Percentiles rank a stretch among this genome's conserved stretches.
Conservation (phyloP, 2,113 vertebrate species). For the Cyphomyrus plagiostoma region DNA sequence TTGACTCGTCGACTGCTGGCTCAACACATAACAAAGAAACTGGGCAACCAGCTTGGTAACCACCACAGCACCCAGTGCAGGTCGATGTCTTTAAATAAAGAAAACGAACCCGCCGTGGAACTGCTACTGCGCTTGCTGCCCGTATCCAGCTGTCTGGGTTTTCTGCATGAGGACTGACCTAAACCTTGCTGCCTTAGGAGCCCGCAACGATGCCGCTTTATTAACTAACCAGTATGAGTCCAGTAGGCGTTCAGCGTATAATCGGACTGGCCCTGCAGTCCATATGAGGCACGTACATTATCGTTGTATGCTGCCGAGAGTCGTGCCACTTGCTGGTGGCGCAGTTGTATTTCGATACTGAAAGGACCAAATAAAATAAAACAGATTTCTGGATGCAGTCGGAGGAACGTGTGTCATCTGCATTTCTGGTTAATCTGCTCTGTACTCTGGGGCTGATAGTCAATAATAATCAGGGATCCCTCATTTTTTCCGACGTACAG, state of each 20-base stretch:
- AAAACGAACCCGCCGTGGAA: background rate
- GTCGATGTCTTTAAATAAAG: background rate
- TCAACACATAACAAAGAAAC: constrained; percentile 7
- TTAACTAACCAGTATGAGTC: background rate
- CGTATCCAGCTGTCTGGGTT: background rate
- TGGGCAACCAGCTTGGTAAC: background rate
- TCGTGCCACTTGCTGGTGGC: background rate
- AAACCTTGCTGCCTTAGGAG: background rate
- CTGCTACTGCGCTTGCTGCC: background rate
- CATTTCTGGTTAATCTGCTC: background rate
- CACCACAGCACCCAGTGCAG: background rate
- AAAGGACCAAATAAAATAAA: background rate
- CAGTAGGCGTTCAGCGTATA: background rate
- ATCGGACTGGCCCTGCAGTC: background rate
- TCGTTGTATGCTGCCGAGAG: background rate
- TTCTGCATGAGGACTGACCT: background rate
- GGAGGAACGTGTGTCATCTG: background rate
- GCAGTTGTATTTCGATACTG: background rate
- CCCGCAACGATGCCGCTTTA: background rate
- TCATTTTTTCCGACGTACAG: background rate
- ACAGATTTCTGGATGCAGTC: background rate
- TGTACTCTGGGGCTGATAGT: background rate
- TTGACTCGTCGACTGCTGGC: background rate
- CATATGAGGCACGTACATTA: background rate
- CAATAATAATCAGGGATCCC: background rate